Conservation (phyloP, 2,797 vertebrate species). For the Hydrophis major region DNA sequence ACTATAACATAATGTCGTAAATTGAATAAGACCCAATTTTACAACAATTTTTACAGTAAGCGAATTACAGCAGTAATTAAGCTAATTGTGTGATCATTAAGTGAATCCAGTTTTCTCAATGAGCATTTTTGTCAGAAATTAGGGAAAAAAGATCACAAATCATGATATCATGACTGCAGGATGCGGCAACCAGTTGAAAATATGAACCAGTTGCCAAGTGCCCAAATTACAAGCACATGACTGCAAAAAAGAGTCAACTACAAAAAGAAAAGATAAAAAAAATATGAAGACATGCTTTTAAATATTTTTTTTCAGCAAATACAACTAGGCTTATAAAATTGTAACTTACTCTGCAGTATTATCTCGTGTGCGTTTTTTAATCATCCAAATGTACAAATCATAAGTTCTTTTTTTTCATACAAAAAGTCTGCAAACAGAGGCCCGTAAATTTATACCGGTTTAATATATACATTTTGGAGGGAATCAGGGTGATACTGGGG, state of each 20-base stretch:
- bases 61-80: background rate
- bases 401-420: background rate
- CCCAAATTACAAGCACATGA: background rate
- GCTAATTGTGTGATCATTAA: background rate
- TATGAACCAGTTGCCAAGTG: background rate
- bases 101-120: background rate
- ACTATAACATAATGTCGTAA: background rate
- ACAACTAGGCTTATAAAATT: background rate
- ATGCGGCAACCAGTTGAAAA: background rate
- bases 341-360: background rate
- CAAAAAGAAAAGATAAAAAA: background rate
- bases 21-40: background rate
- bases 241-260: background rate
- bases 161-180: background rate
- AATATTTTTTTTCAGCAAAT: background rate
- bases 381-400: background rate
- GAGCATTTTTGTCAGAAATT: background rate
- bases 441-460: background rate
- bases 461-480: too few relatives aligned
- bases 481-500: background rate
- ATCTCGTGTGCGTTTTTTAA: background rate
- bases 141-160: background rate
- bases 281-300: background rate
- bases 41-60: background rate
- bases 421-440: background rate